Evolutionary conservation across 1,140 invertebrate genomes (phyloP).

Genomic region (Solen grandis): DNA sequence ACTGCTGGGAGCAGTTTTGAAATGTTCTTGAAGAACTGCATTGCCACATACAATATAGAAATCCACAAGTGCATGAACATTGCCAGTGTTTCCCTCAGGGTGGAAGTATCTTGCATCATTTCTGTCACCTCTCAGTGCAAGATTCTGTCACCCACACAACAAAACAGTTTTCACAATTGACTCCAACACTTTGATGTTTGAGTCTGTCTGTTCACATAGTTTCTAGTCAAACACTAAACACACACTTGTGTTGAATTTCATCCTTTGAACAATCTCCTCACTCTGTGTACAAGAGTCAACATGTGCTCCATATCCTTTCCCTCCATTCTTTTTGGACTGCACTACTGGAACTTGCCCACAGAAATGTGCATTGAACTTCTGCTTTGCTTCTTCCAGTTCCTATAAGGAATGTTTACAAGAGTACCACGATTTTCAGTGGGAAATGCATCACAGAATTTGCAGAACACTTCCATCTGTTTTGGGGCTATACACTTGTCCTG

Average conservation of each 20-base stretch:
- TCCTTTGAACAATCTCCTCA: neutral
- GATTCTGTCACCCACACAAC: constrained; percentile 13
- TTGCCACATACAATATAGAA: neutral
- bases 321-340: constrained; percentile 2
- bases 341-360: too few species aligned
- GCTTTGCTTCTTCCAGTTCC: constrained; percentile 7
- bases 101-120: neutral
- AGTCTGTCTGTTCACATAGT: neutral
- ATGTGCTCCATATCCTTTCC: neutral
- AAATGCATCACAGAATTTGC: constrained; percentile 8
- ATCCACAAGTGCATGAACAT: neutral
- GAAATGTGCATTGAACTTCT: neutral
- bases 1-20: neutral
- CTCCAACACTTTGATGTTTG: too few species aligned
- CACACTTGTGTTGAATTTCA: neutral
- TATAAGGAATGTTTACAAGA: neutral
- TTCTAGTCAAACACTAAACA: neutral
- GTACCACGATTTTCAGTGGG: neutral
- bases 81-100: neutral
- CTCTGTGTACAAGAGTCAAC: neutral
- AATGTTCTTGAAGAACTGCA: neutral
- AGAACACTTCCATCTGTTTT: too few species aligned
- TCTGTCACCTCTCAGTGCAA: too few species aligned
- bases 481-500: constrained; percentile 8
- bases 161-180: neutral